These are phyloP conservation scores for Polyergus mexicanus DNA, from an alignment of 1,140 invertebrate genomes.

Conservation along the genomic window DNA sequence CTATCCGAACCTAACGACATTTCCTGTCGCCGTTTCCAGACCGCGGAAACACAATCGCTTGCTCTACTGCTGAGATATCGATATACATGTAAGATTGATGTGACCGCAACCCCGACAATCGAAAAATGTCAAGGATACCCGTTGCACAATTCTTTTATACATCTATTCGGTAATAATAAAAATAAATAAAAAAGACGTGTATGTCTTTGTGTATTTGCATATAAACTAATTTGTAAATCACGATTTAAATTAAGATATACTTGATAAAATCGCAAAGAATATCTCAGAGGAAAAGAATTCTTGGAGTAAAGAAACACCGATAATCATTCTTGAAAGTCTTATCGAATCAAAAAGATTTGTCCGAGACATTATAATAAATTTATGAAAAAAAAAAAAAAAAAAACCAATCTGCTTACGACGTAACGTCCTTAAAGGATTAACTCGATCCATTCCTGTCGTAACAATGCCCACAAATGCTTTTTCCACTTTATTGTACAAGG, in stretches of 20 bases:
- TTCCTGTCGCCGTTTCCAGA: slow-evolving; percentile 29
- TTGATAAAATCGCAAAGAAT: not conserved
- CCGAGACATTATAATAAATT: not conserved
- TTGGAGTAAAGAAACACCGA: not conserved
- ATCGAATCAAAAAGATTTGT: not conserved
- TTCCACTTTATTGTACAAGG: not conserved
- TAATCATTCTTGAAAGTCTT: not conserved
- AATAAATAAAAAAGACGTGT: not conserved
- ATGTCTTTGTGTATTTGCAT: too few relatives aligned
- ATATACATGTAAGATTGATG: slow-evolving; percentile 15
- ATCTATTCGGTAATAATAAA: not conserved
- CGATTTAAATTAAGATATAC: not conserved
- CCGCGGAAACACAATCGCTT: slow-evolving; percentile 20
- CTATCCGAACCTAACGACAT: slow-evolving; percentile 41
- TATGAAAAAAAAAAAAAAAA: not conserved
- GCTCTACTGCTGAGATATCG: slow-evolving; percentile 9
- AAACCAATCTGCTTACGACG: not conserved
- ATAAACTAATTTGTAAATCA: not conserved
- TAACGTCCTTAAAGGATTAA: slow-evolving; percentile 33
- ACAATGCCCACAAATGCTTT: not conserved
- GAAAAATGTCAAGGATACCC: slow-evolving; percentile 44
- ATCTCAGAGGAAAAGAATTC: not conserved
- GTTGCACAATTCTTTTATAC: not conserved
- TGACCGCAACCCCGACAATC: not conserved
- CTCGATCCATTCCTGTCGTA: not conserved